Base-by-base conservation (phyloP, 2,888 invertebrate genomes). In the Steinernema scapterisci region DNA sequence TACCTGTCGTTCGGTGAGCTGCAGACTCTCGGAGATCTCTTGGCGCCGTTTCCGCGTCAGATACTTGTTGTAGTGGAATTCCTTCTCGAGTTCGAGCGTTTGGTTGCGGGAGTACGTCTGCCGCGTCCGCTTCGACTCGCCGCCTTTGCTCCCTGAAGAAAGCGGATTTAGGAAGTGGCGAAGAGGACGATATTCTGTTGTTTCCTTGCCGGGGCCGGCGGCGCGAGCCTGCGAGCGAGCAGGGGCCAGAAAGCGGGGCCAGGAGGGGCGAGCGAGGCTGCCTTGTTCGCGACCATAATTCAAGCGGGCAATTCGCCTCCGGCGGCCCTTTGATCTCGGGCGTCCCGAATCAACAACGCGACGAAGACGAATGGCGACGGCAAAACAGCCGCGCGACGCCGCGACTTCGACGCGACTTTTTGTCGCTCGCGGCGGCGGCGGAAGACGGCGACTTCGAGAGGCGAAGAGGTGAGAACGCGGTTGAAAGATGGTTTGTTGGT, bases 51-150 rank as follows among this genome's bases (percentile, higher is more conserved):
- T 85, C 71, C 85, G 76, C 7, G 84, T 87, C 76, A 86, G 74
- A 74, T 86, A 86, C 73, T 83, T 84, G 76, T 85, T 86, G 76
- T 79, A 86, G 75, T 85, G 84, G 77, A 87, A 86, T 74, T 86
- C 86, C 78, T 86, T 86, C 73, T 86, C 86, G 44, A 86, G 76
- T 73, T 86, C 84, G 56, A 86, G 75, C n/a, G 86, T 86, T 75
- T 86, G 86, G 56, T 82, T 83, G 73, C 85, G 73, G 45, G 85
- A 82, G 72, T 86, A 86, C 7, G 86, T 87, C 73, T 86, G 86
- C 70, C 86, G 80, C 7, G 85, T 87, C 21, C 86, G 77, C 73
- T 86, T 86, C 52, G 82, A 79, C 73, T 85, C 84, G 31, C 83
- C 82, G 63, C 79, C 79, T 45, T 77, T 77, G 46, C 48, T 52